phyloP scores from a whole-genome alignment of 2,888 invertebrate species.

The Cecidostiba fungosa region DNA sequence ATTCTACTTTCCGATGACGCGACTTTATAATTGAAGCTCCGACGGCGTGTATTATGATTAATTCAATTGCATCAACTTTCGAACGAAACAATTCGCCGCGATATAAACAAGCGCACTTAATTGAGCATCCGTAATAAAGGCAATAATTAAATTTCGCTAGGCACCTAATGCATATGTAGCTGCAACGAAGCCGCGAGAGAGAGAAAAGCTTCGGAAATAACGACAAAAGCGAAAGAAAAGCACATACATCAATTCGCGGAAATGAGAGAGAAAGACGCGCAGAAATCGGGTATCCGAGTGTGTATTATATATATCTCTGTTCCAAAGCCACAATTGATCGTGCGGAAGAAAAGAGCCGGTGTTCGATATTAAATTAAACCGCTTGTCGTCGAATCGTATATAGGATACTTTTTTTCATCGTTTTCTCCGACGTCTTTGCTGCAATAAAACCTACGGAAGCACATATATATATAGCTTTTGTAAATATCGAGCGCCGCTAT shows the following conservation, averaged over 20 bases:
- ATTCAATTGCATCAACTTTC: constrained; percentile 41
- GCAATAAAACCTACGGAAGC: constrained; percentile 25
- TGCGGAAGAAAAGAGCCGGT: constrained; percentile 15
- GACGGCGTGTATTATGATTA: constrained; percentile 17
- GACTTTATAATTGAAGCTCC: constrained; percentile 47
- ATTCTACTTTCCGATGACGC: constrained; percentile 31
- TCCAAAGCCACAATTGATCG: constrained; percentile 19
- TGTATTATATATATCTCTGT: not conserved
- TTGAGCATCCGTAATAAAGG: constrained; percentile 35
- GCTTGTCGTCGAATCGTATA: not conserved
- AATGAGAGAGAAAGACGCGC: not conserved
- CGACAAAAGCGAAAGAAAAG: constrained; percentile 30
- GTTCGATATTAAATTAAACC: constrained; percentile 53
- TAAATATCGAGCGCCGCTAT: not conserved
- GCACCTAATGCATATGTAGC: not conserved
- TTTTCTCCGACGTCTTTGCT: not conserved
- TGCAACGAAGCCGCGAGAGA: constrained; percentile 15
- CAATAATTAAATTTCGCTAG: constrained; percentile 50
- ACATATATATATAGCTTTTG: too few relatives aligned
- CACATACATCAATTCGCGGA: constrained; percentile 8
- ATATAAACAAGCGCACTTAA: constrained; percentile 41
- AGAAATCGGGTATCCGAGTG: not conserved
- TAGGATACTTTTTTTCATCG: not conserved
- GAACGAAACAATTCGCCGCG: not conserved
- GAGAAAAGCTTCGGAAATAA: constrained; percentile 27